Evolutionary conservation across 2,888 invertebrate genomes (phyloP), one percentile per base, ranked within the genome.

Genomic region (Drosophila pseudotalamancana): DNA sequence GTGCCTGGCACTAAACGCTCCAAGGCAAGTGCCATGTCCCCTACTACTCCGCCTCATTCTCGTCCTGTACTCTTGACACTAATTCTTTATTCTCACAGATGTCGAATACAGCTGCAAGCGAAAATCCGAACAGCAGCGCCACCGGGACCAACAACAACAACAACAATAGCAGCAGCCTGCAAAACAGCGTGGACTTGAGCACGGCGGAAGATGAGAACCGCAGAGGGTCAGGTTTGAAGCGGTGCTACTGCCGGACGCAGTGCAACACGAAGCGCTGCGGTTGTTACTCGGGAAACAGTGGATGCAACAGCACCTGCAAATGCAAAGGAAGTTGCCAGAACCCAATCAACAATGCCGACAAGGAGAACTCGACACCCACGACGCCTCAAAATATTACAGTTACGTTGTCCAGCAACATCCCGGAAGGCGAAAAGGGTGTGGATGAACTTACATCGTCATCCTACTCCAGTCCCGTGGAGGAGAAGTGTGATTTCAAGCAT

Each of bases 231-330:
- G 14, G n/a, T n/a, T n/a, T n/a, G n/a, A 53, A 12, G 1, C 6
- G 56, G 8, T 89, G 89, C 65, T 69, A 66, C 16, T 89, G 89
- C 39, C 82, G 84, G 61, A 68, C 43, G 9, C 75, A 74, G 27
- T 89, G 89, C 64, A 29, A 63, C 18, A 68, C 72, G 5, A 83
- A 84, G 32, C 89, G 88, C 43, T 89, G 89, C 55, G 72, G 73
- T n/a, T 89, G 89, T 65, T 54, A 23, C 6, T 4, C 37, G 0
- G 5, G 3, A 0, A 35, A 6, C 25, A 35, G 3, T 2, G 16
- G 23, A 0, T 81, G 81, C 39, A 8, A 6, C 32, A 11, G 3
- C 0, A 11, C 5, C 9, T 79, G 79, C 32, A 4, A 4, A 0
- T 80, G 79, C 42, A 57, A 55, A 3, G 61, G 40, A 11, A 12